phyloP scores from a whole-genome alignment of 2,888 invertebrate genomes.

The Clanis bilineata region DNA sequence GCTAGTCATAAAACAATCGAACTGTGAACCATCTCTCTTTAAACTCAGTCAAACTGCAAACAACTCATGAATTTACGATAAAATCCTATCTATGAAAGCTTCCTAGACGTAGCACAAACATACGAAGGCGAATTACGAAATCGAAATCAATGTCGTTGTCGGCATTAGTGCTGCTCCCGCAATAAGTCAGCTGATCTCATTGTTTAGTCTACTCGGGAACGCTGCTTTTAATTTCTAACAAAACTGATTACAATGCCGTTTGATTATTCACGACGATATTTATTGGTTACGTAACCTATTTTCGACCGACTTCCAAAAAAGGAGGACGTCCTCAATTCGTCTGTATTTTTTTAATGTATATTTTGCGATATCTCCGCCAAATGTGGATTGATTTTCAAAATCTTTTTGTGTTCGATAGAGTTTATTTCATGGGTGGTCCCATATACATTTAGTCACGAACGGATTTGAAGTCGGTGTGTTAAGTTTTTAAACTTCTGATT shows the following conservation, averaged over 20 bases:
- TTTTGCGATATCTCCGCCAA: too few species aligned
- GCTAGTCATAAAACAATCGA: neutral
- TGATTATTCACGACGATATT: constrained; percentile 43
- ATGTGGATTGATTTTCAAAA: too few species aligned
- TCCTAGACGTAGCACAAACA: neutral
- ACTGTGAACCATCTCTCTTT: neutral
- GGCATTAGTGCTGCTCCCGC: constrained; percentile 44
- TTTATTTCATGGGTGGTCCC: too few species aligned
- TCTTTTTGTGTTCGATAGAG: too few species aligned
- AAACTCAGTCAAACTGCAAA: neutral
- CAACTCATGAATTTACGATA: neutral
- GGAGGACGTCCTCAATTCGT: too few species aligned
- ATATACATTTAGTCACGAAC: too few species aligned
- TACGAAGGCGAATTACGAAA: constrained; percentile 18
- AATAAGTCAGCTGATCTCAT: constrained; percentile 71
- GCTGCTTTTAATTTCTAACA: constrained; percentile 60
- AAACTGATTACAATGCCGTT: constrained; percentile 47
- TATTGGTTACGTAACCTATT: constrained; percentile 34
- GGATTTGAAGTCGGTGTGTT: too few species aligned
- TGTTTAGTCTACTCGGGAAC: constrained; percentile 74
- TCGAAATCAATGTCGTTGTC: constrained; percentile 57
- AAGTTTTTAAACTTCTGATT: too few species aligned
- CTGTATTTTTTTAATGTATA: too few species aligned
- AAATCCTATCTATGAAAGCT: neutral
- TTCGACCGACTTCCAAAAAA: too few species aligned